These are phyloP conservation scores for Zaprionus vittiger DNA, from an alignment of 1,140 invertebrate species.

Conservation along the genomic window DNA sequence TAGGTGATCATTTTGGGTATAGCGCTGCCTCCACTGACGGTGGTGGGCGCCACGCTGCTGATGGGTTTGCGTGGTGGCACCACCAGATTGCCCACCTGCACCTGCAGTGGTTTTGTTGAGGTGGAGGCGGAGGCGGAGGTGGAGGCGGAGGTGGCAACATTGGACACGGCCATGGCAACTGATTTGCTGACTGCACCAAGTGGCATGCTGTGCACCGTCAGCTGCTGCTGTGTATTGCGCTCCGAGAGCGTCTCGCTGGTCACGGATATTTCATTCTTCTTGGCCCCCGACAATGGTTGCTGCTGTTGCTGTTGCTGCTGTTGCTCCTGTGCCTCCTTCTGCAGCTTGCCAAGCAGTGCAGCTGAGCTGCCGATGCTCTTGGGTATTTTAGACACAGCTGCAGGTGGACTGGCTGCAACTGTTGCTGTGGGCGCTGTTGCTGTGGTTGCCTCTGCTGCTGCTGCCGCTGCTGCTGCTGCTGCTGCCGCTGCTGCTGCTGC, in stretches of 20 bases:
- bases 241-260: conserved; percentile 76
- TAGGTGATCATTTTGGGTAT: conserved; percentile 90
- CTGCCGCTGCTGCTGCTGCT: conserved; percentile 54
- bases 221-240: conserved; percentile 76
- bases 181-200: conserved; percentile 88
- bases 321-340: conserved; percentile 49
- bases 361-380: conserved; percentile 73
- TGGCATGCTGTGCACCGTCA: conserved; percentile 89
- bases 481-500: conserved; percentile 71
- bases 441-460: conserved; percentile 23
- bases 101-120: conserved; percentile 68
- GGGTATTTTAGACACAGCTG: conserved; percentile 69
- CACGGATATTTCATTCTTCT: conserved; percentile 74
- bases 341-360: conserved; percentile 67
- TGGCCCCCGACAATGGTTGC: conserved; percentile 5
- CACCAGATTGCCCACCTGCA: conserved; percentile 64
- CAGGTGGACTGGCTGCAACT: conserved; percentile 28
- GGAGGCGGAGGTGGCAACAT: conserved; percentile 2
- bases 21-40: conserved; percentile 86
- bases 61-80: conserved; percentile 89
- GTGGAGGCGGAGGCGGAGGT: background rate
- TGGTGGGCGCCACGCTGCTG: conserved; percentile 92
- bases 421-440: conserved; percentile 60
- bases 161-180: conserved; percentile 60
- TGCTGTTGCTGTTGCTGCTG: conserved; percentile 21